phyloP scores from a whole-genome alignment of 2,113 vertebrate species.

The Phoenicopterus ruber region DNA sequence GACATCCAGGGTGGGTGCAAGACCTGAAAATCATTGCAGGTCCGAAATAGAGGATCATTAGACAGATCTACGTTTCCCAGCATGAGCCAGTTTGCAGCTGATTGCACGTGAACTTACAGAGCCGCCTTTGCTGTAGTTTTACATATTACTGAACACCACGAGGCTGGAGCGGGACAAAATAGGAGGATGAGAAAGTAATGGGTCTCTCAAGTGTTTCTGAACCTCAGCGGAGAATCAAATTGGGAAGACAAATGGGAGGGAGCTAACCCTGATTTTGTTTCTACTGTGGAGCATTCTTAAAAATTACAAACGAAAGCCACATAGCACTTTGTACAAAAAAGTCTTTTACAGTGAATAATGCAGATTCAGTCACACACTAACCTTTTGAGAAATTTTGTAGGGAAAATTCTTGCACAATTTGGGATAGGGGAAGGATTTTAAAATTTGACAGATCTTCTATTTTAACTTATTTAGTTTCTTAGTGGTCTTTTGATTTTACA shows the following conservation, averaged over 20 bases:
- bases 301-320: background rate
- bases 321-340: background rate
- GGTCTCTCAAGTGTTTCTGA: background rate
- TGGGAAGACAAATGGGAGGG: background rate
- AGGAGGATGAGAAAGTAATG: background rate
- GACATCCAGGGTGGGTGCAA: fast-evolving
- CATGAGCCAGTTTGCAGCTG: background rate
- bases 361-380: background rate
- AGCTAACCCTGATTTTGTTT: background rate
- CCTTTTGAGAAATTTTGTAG: background rate
- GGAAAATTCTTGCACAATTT: background rate
- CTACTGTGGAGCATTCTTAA: background rate
- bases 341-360: background rate
- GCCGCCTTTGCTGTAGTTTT: background rate
- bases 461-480: background rate
- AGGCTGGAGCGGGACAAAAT: background rate
- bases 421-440: background rate
- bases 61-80: background rate
- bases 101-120: background rate
- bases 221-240: background rate
- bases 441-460: background rate
- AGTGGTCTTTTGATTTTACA: background rate
- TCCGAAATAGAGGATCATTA: background rate
- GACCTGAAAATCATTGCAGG: background rate
- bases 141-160: background rate